Percentiles rank a stretch among this genome's conserved stretches.
These are phyloP conservation scores for Pterobdella sp. DNA, from an alignment of 2,888 invertebrate species.

Conservation along the genomic window DNA sequence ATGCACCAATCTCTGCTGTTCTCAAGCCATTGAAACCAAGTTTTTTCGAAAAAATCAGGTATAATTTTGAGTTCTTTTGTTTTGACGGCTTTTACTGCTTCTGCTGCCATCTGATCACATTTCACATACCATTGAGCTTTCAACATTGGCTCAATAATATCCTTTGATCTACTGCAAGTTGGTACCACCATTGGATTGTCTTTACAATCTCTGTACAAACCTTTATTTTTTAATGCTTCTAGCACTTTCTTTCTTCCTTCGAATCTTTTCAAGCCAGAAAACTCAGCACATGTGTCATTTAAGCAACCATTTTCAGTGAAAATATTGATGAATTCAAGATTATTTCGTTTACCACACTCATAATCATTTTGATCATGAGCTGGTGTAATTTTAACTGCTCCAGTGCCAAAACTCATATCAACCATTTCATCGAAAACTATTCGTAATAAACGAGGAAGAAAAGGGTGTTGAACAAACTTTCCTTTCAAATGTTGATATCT, in stretches of 20 bases:
- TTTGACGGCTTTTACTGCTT: constrained; percentile 71
- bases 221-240: constrained; percentile 65
- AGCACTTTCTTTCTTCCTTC: constrained; percentile 74
- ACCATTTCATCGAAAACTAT: constrained; percentile 88
- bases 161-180: constrained; percentile 74
- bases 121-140: constrained; percentile 96
- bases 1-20: constrained; percentile 96
- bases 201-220: constrained; percentile 68
- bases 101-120: constrained; percentile 75
- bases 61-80: constrained; percentile 75
- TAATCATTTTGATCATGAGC: constrained; percentile 96
- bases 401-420: constrained; percentile 89
- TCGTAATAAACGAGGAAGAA: constrained; percentile 69
- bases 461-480: constrained; percentile 76
- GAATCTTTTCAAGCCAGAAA: constrained; percentile 80
- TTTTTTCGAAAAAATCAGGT: constrained; percentile 81
- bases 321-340: constrained; percentile 75
- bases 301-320: constrained; percentile 84
- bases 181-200: constrained; percentile 95
- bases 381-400: constrained; percentile 96
- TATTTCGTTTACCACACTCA: constrained; percentile 81
- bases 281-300: constrained; percentile 68
- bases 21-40: constrained; percentile 92
- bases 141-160: constrained; percentile 88
- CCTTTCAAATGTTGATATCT: constrained; percentile 74